These are phyloP conservation scores for Apteryx owenii DNA, from an alignment of 2,113 vertebrate genomes.

Conservation along the genomic window DNA sequence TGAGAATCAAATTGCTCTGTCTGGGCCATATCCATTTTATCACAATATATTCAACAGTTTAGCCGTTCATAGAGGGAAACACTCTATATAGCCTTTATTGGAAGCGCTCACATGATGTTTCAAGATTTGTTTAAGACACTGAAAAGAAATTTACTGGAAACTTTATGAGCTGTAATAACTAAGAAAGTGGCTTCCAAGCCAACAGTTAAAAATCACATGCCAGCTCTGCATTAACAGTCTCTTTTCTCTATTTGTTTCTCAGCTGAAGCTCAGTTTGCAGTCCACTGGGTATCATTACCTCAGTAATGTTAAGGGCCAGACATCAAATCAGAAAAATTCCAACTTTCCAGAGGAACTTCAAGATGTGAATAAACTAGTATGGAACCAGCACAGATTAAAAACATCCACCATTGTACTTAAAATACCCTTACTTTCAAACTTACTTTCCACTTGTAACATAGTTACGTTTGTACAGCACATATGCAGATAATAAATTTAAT, in stretches of 20 bases:
- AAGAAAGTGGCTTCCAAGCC: constrained; percentile 60
- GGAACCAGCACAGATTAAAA: constrained; percentile 57
- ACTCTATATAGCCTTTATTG: constrained; percentile 32
- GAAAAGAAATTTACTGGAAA: constrained; percentile 54
- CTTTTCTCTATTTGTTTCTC: constrained; percentile 60
- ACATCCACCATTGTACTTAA: constrained; percentile 42
- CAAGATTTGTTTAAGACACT: constrained; percentile 55
- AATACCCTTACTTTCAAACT: constrained; percentile 24
- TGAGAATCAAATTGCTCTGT: not conserved
- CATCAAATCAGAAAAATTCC: constrained; percentile 47
- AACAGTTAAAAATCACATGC: constrained; percentile 34
- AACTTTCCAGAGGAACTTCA: constrained; percentile 46
- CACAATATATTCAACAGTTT: not conserved
- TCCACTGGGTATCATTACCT: constrained; percentile 52
- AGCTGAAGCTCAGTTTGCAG: constrained; percentile 52
- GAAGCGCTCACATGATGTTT: constrained; percentile 37
- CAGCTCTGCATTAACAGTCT: constrained; percentile 47
- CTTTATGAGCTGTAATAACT: constrained; percentile 61
- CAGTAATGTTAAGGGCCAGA: constrained; percentile 44
- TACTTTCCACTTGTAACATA: constrained; percentile 1
- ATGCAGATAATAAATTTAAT: constrained; percentile 32
- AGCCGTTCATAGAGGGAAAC: constrained; percentile 36
- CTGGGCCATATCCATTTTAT: not conserved
- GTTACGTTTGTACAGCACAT: constrained; percentile 18
- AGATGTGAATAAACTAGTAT: not conserved